phyloP scores from a whole-genome alignment of 2,797 vertebrate species.

The Sebastes iracundus region DNA sequence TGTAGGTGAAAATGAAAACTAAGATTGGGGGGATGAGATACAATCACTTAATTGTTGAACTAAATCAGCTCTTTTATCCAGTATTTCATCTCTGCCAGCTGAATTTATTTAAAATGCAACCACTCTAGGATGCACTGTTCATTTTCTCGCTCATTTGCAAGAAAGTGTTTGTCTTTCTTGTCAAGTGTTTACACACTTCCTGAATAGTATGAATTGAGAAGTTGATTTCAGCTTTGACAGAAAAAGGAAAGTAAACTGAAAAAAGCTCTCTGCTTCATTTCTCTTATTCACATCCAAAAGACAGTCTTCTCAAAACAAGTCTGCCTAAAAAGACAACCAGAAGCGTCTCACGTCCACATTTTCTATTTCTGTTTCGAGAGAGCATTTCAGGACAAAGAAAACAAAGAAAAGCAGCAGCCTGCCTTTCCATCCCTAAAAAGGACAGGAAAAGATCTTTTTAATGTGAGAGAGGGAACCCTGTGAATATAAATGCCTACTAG shows the following conservation, averaged over 20 bases:
- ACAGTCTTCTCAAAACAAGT: constrained; percentile 5
- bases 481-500: constrained; percentile 38
- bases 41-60: not conserved
- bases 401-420: constrained; percentile 23
- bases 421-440: constrained; percentile 44
- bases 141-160: not conserved
- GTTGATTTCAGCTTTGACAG: not conserved
- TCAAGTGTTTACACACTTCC: not conserved
- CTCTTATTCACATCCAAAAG: not conserved
- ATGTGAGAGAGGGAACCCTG: constrained; percentile 20
- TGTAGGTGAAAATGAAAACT: not conserved
- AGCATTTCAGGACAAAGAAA: constrained; percentile 33
- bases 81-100: not conserved
- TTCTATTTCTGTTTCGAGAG: constrained; percentile 30
- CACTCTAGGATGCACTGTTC: not conserved
- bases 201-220: not conserved
- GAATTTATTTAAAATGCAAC: not conserved
- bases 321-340: not conserved
- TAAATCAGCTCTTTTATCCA: not conserved
- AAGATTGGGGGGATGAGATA: not conserved
- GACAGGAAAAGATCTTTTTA: constrained; percentile 20
- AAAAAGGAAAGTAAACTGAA: not conserved
- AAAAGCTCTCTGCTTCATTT: not conserved
- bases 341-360: not conserved
- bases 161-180: too few species aligned